A percentile compares a stretch with the other conserved stretches of the same genome.
Evolutionary conservation across 2,797 vertebrate species (phyloP).

Genomic region (Mus caroli): DNA sequence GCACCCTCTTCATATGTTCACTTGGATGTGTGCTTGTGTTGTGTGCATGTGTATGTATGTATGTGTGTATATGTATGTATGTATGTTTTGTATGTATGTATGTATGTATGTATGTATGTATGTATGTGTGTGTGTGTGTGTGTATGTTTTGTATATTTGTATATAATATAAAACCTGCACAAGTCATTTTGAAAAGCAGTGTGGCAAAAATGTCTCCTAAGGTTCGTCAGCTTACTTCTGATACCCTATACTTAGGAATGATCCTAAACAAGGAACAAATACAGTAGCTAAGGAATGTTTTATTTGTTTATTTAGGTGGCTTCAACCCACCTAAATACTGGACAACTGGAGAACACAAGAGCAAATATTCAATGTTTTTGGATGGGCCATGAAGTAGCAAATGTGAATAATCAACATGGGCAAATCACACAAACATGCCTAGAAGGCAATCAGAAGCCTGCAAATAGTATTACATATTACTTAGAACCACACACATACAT

Average conservation of each 20-base stretch:
- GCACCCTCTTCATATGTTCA: neutral
- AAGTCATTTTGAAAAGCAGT: neutral
- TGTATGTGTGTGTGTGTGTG: neutral
- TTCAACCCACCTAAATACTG: slow-evolving; percentile 19
- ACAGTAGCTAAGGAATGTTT: neutral
- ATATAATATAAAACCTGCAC: neutral
- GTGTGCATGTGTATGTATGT: neutral
- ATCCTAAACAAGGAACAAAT: neutral
- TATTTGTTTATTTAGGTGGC: neutral
- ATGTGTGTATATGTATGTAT: neutral
- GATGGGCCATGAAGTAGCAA: slow-evolving; percentile 36
- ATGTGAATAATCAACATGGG: neutral
- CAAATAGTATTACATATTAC: neutral
- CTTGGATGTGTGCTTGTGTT: neutral
- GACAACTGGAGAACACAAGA: neutral
- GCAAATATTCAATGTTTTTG: neutral
- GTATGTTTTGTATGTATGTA: neutral
- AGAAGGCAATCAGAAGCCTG: neutral
- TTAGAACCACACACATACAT: neutral
- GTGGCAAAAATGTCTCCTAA: neutral
- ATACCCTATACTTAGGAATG: neutral
- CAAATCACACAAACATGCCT: neutral
- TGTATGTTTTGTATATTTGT: neutral
- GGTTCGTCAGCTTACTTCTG: slow-evolving; percentile 7
- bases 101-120: neutral